A percentile compares a stretch with the other conserved stretches of the same genome.
Evolutionary conservation across 1,140 invertebrate species (phyloP).

Genomic region (Drosophila aff.): DNA sequence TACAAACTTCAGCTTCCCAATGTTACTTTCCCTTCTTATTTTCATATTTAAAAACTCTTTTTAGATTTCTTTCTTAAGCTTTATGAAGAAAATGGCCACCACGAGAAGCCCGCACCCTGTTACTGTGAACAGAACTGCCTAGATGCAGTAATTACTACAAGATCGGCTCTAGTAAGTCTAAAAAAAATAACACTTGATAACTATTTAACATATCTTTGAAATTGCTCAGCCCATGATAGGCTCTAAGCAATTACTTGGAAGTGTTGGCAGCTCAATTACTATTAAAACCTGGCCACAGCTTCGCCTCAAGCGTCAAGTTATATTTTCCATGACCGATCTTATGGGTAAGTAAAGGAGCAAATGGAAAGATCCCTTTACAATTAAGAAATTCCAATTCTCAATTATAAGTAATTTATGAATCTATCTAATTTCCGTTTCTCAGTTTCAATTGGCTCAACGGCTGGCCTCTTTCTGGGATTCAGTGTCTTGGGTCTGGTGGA

Average conservation of each 20-base stretch:
- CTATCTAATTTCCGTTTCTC: slow-evolving; percentile 20
- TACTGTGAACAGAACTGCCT: slow-evolving; percentile 67
- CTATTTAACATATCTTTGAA: not conserved
- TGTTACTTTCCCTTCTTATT: not conserved
- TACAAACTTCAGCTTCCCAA: no score
- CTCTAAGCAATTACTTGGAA: slow-evolving; percentile 59
- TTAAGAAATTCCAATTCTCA: not conserved
- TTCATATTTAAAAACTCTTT: not conserved
- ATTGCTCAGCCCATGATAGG: slow-evolving; percentile 56
- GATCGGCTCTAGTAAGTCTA: slow-evolving; percentile 41
- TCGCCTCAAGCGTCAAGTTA: slow-evolving; percentile 71
- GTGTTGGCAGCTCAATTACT: slow-evolving; percentile 60
- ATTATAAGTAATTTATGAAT: not conserved
- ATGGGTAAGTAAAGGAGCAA: slow-evolving; percentile 50
- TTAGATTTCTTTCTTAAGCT: slow-evolving; percentile 63
- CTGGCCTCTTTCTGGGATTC: slow-evolving; percentile 89
- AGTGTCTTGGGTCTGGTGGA: slow-evolving; percentile 90
- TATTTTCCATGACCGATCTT: slow-evolving; percentile 82
- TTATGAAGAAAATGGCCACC: slow-evolving; percentile 36
- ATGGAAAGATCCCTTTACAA: not conserved
- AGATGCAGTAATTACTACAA: slow-evolving; percentile 60
- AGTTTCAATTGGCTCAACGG: slow-evolving; percentile 89
- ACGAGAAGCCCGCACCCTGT: slow-evolving; percentile 35
- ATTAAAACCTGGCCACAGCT: slow-evolving; percentile 68
- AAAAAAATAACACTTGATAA: not conserved